Base-by-base conservation (phyloP, 2,113 vertebrate genomes). In the Potamarius usumacintae region DNA sequence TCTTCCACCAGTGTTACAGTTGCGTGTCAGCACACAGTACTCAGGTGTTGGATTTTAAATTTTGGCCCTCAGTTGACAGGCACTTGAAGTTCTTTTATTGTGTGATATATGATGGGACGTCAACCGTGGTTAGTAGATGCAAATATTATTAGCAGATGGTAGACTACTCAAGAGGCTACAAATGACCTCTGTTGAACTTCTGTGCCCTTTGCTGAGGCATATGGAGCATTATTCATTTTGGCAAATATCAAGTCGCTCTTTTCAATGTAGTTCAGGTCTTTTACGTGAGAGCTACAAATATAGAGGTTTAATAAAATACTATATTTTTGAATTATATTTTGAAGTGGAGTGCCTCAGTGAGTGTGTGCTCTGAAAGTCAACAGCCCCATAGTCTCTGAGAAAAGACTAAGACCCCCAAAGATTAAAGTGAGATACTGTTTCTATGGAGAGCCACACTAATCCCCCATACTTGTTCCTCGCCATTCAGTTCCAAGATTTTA, bases 141-240 rank as follows among this genome's bases (percentile, higher is more conserved):
- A 50, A 72, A 87, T 52, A 60, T 50, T 62, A 65, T 60, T 83
- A 72, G 27, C 69, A 65, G 2, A 27, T 63, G 34, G 3, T 55
- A 11, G 10, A 80, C 12, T 72, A 18, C 50, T 30, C 8, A 18
- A 57, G 18, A 42, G 34, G 42, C 17, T 48, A 80, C 30, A 80
- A 67, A 80, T 81, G 53, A 34, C n/a, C 42, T 65, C 34, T 50
- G 12, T 77, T 71, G 15, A 27, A 57, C 8, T 86, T 79, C 25
- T 18, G 10, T 42, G 27, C 50, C 18, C 48, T 9, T 85, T 18
- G 86, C 90, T 89, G 88, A 89, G 90, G 90, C 89, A 91, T 90
- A 91, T 91, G 53, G 90, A 93, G 91, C 92, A 92, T 93, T 76
- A 60, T 55, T 55, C 10, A 12, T 55, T 55, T 55, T 2, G 18